Percentiles rank a stretch among this genome's conserved stretches.
Evolutionary conservation across 1,140 invertebrate genomes (phyloP).

Genomic region (Popillia japonica): DNA sequence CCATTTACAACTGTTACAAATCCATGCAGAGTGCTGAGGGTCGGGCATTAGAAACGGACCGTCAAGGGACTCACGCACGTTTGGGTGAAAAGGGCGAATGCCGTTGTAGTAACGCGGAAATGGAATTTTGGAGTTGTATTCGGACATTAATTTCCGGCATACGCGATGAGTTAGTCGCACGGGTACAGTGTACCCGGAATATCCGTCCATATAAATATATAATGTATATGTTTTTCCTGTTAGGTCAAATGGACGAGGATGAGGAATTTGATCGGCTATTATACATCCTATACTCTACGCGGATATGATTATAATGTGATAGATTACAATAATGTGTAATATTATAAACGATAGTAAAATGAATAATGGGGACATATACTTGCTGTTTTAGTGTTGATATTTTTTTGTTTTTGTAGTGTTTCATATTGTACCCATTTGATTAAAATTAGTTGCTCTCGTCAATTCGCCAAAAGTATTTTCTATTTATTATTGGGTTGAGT

Average conservation of each 20-base stretch:
- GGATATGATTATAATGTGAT: no score
- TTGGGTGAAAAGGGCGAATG: background rate
- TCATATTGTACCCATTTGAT: no score
- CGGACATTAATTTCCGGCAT: constrained; percentile 46
- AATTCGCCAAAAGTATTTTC: no score
- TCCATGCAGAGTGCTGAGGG: background rate
- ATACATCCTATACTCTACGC: background rate
- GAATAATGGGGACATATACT: no score
- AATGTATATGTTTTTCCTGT: constrained; percentile 15
- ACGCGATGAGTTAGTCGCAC: constrained; percentile 18
- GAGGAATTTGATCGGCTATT: background rate
- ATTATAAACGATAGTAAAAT: no score
- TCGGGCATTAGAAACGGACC: background rate
- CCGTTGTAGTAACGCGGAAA: constrained; percentile 38
- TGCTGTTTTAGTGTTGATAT: no score
- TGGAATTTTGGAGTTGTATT: constrained; percentile 46
- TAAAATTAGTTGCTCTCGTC: no score
- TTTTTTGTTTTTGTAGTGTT: no score
- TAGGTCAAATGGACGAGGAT: background rate
- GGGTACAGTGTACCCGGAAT: background rate
- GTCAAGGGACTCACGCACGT: constrained; percentile 4
- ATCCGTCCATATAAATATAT: background rate
- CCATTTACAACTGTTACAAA: constrained; percentile 1
- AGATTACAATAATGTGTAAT: background rate
- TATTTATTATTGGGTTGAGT: no score